A percentile compares a stretch with the other conserved stretches of the same genome.
Evolutionary conservation across 2,113 vertebrate species (phyloP).

Genomic region (human): DNA sequence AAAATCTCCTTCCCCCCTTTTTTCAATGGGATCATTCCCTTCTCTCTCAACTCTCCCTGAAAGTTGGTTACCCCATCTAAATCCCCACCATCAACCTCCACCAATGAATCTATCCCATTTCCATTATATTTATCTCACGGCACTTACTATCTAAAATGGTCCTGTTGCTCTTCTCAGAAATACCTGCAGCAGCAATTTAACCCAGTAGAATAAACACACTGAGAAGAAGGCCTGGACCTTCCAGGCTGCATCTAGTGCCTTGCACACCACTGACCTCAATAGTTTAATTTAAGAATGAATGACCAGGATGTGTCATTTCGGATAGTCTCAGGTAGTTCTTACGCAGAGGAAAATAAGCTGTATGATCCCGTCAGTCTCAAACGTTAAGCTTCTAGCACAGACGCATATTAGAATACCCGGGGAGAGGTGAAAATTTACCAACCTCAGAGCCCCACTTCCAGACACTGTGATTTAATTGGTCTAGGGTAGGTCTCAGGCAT

Average conservation of each 20-base stretch:
- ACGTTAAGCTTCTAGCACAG: fast-evolving
- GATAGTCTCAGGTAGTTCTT: background rate
- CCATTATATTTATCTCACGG: background rate
- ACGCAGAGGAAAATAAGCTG: background rate
- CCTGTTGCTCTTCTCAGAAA: background rate
- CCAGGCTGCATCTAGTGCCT: fast-evolving
- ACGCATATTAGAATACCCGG: fast-evolving
- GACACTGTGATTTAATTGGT: background rate
- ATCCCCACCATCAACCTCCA: fast-evolving
- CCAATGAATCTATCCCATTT: background rate
- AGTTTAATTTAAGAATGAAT: background rate
- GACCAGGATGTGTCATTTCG: too few species aligned
- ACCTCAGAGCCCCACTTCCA: background rate
- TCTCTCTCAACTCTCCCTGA: background rate
- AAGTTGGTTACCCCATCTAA: background rate
- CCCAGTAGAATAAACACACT: fast-evolving
- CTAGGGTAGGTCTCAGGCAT: background rate
- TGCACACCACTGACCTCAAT: fast-evolving
- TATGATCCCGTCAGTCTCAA: background rate
- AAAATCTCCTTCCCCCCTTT: background rate
- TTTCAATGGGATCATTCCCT: background rate
- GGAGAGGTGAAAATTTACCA: background rate
- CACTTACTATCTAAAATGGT: background rate
- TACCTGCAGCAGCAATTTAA: background rate
- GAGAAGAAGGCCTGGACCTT: background rate